These are phyloP conservation scores for Carduelis carduelis DNA, from an alignment of 2,797 vertebrate genomes.

Conservation along the genomic window DNA sequence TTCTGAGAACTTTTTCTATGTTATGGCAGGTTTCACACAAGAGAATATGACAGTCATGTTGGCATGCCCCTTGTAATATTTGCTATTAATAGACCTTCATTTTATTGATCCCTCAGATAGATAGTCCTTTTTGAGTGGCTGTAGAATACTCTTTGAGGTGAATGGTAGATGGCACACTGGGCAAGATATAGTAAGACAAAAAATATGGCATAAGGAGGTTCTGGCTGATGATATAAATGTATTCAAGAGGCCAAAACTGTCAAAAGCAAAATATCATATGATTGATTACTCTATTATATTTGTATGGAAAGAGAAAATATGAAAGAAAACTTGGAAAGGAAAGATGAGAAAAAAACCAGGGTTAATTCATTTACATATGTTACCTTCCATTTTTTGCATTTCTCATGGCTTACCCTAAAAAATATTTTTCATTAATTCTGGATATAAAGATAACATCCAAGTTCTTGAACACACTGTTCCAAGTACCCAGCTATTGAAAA, in stretches of 20 bases:
- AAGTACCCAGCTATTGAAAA: neutral
- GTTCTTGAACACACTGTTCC: neutral
- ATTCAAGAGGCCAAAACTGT: constrained; percentile 6
- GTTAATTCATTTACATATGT: neutral
- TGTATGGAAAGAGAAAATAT: neutral
- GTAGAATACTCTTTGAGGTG: constrained; percentile 20
- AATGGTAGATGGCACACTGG: constrained; percentile 16
- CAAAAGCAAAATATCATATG: neutral
- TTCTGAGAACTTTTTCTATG: constrained; percentile 13
- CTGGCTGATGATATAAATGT: neutral
- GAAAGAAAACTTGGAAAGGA: neutral
- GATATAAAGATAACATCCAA: neutral
- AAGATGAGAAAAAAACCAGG: neutral
- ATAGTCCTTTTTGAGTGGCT: constrained; percentile 48
- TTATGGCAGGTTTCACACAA: neutral
- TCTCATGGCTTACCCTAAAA: neutral
- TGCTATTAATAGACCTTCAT: constrained; percentile 58
- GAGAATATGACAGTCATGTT: constrained; percentile 37
- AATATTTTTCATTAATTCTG: neutral
- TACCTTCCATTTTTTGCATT: neutral
- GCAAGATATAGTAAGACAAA: neutral
- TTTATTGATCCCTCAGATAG: constrained; percentile 61
- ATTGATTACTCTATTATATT: constrained; percentile 60
- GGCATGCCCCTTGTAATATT: neutral
- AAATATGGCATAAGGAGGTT: neutral